phyloP scores from a whole-genome alignment of 2,113 vertebrate species.

The Oreochromis tanganicae region DNA sequence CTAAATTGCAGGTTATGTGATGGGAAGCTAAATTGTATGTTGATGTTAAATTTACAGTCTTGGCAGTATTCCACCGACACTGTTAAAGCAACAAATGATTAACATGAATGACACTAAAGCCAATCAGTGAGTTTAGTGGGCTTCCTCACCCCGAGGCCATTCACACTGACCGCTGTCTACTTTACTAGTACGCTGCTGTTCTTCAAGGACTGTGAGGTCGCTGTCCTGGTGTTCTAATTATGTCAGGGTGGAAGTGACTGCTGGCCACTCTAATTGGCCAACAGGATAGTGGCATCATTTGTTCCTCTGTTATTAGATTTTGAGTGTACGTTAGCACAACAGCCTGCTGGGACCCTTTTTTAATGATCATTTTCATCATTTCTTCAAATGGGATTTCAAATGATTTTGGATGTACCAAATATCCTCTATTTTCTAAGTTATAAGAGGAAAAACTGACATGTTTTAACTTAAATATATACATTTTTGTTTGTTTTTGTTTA shows the following conservation, averaged over 20 bases:
- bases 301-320: neutral
- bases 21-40: neutral
- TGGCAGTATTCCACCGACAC: neutral
- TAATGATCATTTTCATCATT: neutral
- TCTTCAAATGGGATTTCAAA: neutral
- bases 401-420: neutral
- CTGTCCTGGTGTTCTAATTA: constrained; percentile 20
- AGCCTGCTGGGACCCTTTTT: neutral
- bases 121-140: neutral
- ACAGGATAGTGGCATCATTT: constrained; percentile 1
- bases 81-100: neutral
- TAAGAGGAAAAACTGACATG: neutral
- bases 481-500: neutral
- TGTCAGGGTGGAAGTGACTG: constrained; percentile 12
- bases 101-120: neutral
- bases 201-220: constrained; percentile 20
- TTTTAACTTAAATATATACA: neutral
- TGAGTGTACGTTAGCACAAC: neutral
- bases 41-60: neutral
- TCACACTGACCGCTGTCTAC: neutral
- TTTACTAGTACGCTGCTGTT: constrained; percentile 14
- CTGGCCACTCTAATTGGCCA: constrained; percentile 11
- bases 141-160: neutral
- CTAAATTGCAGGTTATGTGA: neutral
- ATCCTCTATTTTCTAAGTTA: neutral